Percentiles rank a stretch among this genome's conserved stretches.
Conservation (phyloP, 2,113 vertebrate genomes). For the Miniopterus natalensis region DNA sequence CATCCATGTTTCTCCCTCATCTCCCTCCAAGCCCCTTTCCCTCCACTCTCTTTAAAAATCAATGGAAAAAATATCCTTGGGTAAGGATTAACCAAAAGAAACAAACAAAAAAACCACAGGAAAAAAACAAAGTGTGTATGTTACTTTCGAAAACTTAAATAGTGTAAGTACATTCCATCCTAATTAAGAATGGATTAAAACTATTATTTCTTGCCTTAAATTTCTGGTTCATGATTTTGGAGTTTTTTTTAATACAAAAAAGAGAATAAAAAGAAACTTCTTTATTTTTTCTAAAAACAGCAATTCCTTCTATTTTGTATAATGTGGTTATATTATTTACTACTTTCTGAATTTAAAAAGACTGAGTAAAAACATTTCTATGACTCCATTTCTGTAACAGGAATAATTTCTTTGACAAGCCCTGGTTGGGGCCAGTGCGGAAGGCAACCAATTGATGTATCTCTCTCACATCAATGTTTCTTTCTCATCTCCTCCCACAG, state of each 20-base stretch:
- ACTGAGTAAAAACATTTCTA: not conserved
- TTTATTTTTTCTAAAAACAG: conserved; percentile 26
- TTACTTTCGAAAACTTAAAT: not conserved
- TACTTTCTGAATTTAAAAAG: conserved; percentile 18
- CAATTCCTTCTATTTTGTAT: not conserved
- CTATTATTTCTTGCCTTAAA: conserved; percentile 4
- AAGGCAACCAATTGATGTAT: no score
- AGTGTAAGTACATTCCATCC: not conserved
- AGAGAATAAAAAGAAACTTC: not conserved
- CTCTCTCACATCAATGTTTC: no score
- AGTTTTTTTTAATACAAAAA: not conserved
- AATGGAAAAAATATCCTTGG: no score
- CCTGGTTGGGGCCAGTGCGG: no score
- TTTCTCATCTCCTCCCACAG: no score
- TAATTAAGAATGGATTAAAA: not conserved
- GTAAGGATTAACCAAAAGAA: no score
- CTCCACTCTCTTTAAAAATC: no score
- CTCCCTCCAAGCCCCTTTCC: no score
- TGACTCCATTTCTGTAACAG: not conserved
- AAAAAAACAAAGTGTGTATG: not conserved
- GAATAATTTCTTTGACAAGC: not conserved
- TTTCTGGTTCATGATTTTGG: conserved; percentile 37
- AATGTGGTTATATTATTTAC: not conserved
- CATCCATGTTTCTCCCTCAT: no score
- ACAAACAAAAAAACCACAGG: no score